Conservation (phyloP, 2,113 vertebrate species). For the Petaurus breviceps region DNA sequence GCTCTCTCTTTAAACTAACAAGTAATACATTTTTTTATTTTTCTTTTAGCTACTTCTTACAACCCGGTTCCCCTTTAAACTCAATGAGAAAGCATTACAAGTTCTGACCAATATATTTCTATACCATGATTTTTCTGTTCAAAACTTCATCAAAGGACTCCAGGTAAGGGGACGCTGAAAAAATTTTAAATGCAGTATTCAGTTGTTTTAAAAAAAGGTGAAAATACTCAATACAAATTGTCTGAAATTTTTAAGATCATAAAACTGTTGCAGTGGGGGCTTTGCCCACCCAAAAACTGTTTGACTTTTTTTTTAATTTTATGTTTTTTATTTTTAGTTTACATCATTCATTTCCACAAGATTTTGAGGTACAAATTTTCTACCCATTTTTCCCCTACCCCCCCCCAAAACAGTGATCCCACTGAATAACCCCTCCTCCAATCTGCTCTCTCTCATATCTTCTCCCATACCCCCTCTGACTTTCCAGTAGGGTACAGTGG, state of each 20-base stretch:
- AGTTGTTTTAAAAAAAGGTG: background rate
- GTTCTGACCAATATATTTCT: slow-evolving; percentile 95
- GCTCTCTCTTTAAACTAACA: slow-evolving; percentile 46
- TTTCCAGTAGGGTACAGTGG: too few species aligned
- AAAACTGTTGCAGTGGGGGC: too few species aligned
- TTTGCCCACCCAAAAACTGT: too few species aligned
- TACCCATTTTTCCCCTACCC: too few species aligned
- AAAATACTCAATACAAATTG: slow-evolving; percentile 30
- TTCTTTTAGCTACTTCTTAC: slow-evolving; percentile 92
- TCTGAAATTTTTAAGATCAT: slow-evolving; percentile 38
- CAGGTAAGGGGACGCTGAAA: slow-evolving; percentile 86
- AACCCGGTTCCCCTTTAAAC: slow-evolving; percentile 90
- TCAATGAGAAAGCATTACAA: slow-evolving; percentile 92
- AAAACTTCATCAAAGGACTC: slow-evolving; percentile 96
- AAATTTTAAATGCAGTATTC: slow-evolving; percentile 36
- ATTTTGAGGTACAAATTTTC: too few species aligned
- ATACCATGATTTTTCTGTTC: slow-evolving; percentile 97
- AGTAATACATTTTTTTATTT: slow-evolving; percentile 44
- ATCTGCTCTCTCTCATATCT: too few species aligned
- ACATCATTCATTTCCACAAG: too few species aligned
- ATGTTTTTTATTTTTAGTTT: too few species aligned
- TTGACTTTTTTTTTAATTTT: too few species aligned
- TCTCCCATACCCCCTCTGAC: too few species aligned
- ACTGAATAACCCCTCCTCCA: too few species aligned
- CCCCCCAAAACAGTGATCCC: too few species aligned